Evolutionary conservation across 2,888 invertebrate genomes (phyloP).

Genomic region (Hedya salicella): DNA sequence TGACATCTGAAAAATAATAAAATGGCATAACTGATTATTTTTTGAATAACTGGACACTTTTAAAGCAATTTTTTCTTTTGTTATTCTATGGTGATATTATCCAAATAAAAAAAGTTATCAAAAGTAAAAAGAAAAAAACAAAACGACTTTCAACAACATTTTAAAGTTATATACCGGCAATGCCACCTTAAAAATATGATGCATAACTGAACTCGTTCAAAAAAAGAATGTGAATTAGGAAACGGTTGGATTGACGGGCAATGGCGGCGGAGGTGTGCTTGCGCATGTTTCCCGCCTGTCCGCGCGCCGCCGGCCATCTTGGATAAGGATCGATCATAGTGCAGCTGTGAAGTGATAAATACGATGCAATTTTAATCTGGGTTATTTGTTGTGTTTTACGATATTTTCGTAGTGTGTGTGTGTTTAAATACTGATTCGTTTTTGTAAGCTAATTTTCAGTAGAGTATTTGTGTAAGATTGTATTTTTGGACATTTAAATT

Average conservation of each 20-base stretch:
- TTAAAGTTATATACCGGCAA: neutral
- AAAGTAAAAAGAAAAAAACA: constrained; percentile 45
- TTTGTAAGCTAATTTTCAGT: no score
- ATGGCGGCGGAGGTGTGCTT: constrained; percentile 72
- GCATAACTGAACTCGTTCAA: constrained; percentile 7
- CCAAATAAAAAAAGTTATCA: constrained; percentile 10
- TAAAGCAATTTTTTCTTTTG: no score
- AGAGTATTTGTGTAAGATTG: neutral
- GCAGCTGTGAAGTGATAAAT: constrained; percentile 82
- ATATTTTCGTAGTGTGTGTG: constrained; percentile 50
- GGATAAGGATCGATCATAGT: constrained; percentile 82
- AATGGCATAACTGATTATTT: no score
- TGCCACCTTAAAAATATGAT: neutral
- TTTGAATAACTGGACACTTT: no score
- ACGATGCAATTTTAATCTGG: constrained; percentile 53
- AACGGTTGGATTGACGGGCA: constrained; percentile 68
- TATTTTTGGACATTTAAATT: no score
- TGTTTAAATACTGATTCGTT: neutral
- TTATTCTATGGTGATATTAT: no score
- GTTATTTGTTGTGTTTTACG: constrained; percentile 59
- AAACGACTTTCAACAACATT: neutral
- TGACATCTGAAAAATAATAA: constrained; percentile 1
- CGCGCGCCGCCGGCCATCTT: constrained; percentile 80
- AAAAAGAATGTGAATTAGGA: constrained; percentile 54
- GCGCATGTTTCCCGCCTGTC: constrained; percentile 77